Evolutionary conservation across 2,888 invertebrate genomes (phyloP), one percentile per base, ranked within the genome.

Genomic region (Ecdyonurus torrentis): DNA sequence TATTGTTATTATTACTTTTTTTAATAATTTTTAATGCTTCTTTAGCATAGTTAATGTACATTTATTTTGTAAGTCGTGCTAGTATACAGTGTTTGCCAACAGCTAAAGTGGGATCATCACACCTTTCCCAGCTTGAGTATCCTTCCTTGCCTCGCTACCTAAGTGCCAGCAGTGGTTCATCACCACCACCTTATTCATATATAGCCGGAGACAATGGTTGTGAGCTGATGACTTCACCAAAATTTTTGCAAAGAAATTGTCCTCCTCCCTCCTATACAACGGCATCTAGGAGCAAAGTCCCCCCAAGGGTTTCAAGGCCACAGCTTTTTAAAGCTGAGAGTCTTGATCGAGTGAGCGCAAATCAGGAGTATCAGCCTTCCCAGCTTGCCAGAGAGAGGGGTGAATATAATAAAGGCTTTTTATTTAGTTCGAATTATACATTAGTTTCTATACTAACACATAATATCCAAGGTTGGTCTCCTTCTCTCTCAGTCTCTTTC

Each of bases 11-110:
- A 63, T 67, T 52, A 22, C 50, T 66, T 63, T 61, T 59, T 61
- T 62, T 25, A 59, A 20, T 63, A 63, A 59, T 50, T 37, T 64
- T 20, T 61, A 63, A 59, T 60, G 61, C n/a, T 63, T 67, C 53
- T 63, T 25, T 55, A 1, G 7, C n/a, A 15, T 37, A 37, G 5
- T 5, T 37, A 37, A 37, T 68, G 37, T 10, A 37, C 15, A 37
- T 5, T 15, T 37, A 37, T 37, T n/a, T n/a, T n/a, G 37, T 37
- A 10, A 5, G 71, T 58, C 70, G 69, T 65, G 71, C 71, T 65
- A 72, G 71, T 67, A 70, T 71, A 59, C 70, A 71, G 65, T 71
- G 70, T 66, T 68, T 72, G 66, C 68, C 70, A 66, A 66, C 69
- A 65, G 59, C 68, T 52, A 62, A 64, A 62, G 65, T 66, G 62